A percentile compares a stretch with the other conserved stretches of the same genome.
Evolutionary conservation across 2,113 vertebrate genomes (phyloP).

Genomic region (Origma solitaria): DNA sequence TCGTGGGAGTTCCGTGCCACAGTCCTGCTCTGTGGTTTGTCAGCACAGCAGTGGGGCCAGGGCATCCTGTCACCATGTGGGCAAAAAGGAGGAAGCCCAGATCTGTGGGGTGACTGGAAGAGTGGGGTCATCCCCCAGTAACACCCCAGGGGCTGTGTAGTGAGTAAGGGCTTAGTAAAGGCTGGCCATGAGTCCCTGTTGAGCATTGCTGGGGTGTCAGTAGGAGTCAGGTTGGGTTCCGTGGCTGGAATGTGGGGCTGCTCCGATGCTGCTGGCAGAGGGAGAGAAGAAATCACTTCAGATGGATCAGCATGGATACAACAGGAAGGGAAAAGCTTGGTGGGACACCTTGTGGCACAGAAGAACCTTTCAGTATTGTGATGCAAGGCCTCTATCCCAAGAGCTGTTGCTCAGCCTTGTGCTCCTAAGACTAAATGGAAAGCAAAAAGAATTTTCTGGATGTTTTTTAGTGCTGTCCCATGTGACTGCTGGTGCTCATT

Average conservation of each 20-base stretch:
- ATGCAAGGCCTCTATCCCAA: background rate
- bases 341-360: background rate
- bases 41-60: background rate
- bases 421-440: background rate
- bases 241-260: background rate
- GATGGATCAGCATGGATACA: background rate
- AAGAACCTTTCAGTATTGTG: background rate
- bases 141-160: background rate
- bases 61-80: background rate
- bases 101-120: background rate
- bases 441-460: background rate
- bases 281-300: background rate
- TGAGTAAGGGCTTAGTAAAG: background rate
- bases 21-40: background rate
- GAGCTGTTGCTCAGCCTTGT: background rate
- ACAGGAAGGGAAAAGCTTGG: background rate
- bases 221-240: background rate
- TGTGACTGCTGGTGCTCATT: background rate
- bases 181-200: background rate
- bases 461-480: background rate
- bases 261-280: background rate
- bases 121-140: background rate
- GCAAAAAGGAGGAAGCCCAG: background rate
- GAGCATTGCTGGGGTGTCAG: background rate
- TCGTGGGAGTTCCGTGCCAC: fast-evolving